Conservation (phyloP, 2,888 invertebrate species). For the Tenthredo distinguenda region DNA sequence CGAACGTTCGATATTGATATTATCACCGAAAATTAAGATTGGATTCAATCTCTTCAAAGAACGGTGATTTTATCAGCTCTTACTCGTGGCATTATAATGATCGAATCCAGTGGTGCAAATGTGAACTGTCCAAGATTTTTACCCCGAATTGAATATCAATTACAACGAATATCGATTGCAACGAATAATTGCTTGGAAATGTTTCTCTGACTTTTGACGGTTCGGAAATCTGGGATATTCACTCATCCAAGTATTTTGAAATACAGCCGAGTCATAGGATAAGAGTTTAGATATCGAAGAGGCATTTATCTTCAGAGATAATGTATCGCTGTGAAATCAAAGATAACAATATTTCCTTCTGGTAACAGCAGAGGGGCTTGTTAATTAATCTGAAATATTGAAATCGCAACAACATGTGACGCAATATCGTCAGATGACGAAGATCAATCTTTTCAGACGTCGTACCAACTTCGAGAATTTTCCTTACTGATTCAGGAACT, state of each 20-base stretch:
- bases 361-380: not conserved
- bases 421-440: not conserved
- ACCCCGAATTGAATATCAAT: not conserved
- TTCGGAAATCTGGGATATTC: not conserved
- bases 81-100: not conserved
- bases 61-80: not conserved
- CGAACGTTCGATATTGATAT: not conserved
- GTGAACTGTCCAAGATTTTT: not conserved
- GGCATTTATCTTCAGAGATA: not conserved
- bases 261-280: not conserved
- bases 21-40: not conserved
- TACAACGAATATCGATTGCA: not conserved
- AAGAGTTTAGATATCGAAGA: not conserved
- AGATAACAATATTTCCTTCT: not conserved
- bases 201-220: not conserved
- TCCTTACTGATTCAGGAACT: not conserved
- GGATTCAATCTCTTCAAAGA: not conserved
- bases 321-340: not conserved
- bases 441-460: not conserved
- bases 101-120: not conserved
- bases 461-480: not conserved
- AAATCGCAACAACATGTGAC: not conserved
- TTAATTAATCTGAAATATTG: not conserved
- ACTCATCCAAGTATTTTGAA: not conserved
- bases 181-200: not conserved